Conservation (phyloP, 2,113 vertebrate species). For the Struthio camelus region DNA sequence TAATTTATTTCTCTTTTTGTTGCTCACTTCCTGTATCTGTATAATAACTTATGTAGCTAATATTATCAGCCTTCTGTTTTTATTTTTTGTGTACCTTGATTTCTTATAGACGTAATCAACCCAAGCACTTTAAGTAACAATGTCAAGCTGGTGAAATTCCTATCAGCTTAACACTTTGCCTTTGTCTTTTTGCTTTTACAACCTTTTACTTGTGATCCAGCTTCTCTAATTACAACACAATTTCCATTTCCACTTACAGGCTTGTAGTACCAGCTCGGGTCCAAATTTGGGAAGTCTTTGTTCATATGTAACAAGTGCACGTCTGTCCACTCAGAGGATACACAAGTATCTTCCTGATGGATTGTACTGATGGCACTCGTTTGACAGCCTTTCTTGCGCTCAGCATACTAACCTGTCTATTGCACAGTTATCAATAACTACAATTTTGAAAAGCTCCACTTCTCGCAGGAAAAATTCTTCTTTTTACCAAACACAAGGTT, state of each 20-base stretch:
- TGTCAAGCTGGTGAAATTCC: slow-evolving; percentile 65
- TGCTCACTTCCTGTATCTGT: slow-evolving; percentile 57
- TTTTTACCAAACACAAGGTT: not conserved
- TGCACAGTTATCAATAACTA: not conserved
- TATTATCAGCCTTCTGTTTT: slow-evolving; percentile 56
- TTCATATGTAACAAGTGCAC: not conserved
- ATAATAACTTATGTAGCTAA: slow-evolving; percentile 49
- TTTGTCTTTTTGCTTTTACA: slow-evolving; percentile 22
- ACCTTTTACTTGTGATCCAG: not conserved
- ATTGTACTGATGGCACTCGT: not conserved
- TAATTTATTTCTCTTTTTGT: slow-evolving; percentile 68
- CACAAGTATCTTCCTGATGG: accelerated
- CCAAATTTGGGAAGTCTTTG: not conserved
- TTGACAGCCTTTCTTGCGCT: not conserved
- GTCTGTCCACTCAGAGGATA: not conserved
- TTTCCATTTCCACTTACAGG: not conserved
- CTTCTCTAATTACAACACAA: not conserved
- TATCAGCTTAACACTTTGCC: slow-evolving; percentile 53
- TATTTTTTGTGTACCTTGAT: slow-evolving; percentile 40
- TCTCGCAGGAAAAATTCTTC: not conserved
- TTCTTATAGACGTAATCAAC: slow-evolving; percentile 48
- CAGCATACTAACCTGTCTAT: not conserved
- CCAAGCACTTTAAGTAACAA: slow-evolving; percentile 76
- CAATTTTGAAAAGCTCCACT: not conserved
- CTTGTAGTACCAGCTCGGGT: not conserved